phyloP scores from a whole-genome alignment of 2,113 vertebrate species.

The Fulica atra region DNA sequence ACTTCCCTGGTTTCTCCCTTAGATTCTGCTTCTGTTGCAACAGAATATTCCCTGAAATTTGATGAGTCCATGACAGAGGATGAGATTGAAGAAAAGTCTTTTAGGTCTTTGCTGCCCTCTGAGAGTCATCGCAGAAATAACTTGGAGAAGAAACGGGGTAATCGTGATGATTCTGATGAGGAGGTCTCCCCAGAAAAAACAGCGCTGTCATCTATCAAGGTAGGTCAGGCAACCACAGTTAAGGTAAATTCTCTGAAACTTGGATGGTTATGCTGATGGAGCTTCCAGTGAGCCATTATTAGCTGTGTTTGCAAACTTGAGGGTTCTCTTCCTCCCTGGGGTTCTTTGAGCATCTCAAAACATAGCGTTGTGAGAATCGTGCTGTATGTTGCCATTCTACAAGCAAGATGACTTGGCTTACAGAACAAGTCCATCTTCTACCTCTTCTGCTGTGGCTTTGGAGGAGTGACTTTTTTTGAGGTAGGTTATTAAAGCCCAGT shows the following conservation, averaged over 20 bases:
- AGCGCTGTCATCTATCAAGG: conserved; percentile 78
- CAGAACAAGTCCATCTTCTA: background rate
- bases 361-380: background rate
- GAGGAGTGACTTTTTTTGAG: background rate
- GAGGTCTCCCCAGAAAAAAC: conserved; percentile 79
- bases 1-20: background rate
- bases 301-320: background rate
- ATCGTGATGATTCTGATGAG: conserved; percentile 88
- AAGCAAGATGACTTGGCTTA: background rate
- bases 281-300: background rate
- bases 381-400: background rate
- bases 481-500: background rate
- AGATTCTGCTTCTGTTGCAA: conserved; percentile 87
- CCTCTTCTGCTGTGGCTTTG: background rate
- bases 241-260: background rate
- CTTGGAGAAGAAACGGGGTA: conserved; percentile 85
- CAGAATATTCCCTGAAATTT: conserved; percentile 92
- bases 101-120: conserved; percentile 91
- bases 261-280: background rate
- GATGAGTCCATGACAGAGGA: conserved; percentile 96
- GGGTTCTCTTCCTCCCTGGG: background rate
- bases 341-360: background rate
- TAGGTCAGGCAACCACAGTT: background rate
- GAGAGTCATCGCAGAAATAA: conserved; percentile 92
- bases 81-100: conserved; percentile 93